Evolutionary conservation across 1,140 invertebrate species (phyloP), one percentile per base, ranked within the genome.

Genomic region (Brachionus manjavacas): DNA sequence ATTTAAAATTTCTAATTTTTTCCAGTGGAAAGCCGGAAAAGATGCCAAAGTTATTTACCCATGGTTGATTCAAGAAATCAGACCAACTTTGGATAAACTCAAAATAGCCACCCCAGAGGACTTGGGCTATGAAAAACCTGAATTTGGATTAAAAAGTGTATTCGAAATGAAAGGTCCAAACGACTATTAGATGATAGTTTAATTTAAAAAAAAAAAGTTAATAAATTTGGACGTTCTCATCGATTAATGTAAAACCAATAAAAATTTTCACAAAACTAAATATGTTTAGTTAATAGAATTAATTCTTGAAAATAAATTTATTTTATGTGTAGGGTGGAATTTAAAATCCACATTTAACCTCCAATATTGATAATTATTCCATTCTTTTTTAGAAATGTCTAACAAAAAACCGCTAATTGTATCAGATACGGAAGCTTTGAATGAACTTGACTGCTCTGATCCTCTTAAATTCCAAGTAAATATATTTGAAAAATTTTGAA

Each of bases 41-140:
- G 92, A 93, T 85, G 92, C 92, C 3, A 92, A 92, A 11, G 93
- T 94, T 88, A 94, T 97, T 83, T 98, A 95, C 88, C 95, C 95
- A 8, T 98, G 96, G 88, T 92, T 98, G 86, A 88, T 97, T 14
- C 93, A 97, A 91, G 95, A 98, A 91, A 95, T 98, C 86, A 92
- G 91, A 86, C 96, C 97, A 43, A 96, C 95, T 12, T 91, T 99
- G 12, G 92, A 93, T 68, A 95, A 99, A 90, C 91, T 99, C 43
- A 97, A 97, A 23, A 94, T 99, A 86, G 93, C 92, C 31, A 98
- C 96, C 20, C 94, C 94, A 12, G 97, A 98, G 90, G 95, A 98
- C 88, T 91, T 99, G 86, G 96, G 96, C 72, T 98, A 96, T 88
- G 96, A 98, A 89, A 95, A 98, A 90, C 97, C 97, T 74, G 97